These are phyloP conservation scores for Myotis pilosus DNA, from an alignment of 2,797 vertebrate genomes.

Conservation along the genomic window DNA sequence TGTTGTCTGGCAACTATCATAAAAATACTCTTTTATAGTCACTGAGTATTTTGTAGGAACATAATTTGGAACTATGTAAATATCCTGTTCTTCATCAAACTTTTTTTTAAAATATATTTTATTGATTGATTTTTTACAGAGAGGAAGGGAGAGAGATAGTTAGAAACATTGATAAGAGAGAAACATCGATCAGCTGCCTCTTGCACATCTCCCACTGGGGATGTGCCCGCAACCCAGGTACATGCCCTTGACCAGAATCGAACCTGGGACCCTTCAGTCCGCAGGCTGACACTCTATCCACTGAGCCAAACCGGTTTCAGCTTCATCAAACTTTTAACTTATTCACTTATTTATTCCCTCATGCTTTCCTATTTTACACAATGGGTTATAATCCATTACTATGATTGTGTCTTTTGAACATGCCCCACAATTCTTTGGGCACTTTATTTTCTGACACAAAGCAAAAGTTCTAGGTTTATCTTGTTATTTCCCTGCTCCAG, in stretches of 20 bases:
- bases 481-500: not conserved
- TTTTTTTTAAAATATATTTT: not conserved
- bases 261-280: no score
- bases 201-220: no score
- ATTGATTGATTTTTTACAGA: no score
- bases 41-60: not conserved
- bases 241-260: no score
- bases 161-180: no score
- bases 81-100: not conserved
- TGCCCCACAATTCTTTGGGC: not conserved
- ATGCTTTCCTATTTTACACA: not conserved
- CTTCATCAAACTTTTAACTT: not conserved
- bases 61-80: not conserved
- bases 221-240: no score
- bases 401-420: not conserved
- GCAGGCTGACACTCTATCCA: no score
- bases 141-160: no score
- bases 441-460: not conserved
- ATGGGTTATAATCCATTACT: not conserved
- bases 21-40: not conserved
- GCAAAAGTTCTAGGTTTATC: not conserved
- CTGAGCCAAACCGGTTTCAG: no score
- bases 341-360: not conserved
- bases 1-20: not conserved
- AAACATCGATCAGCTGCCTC: no score